phyloP scores from a whole-genome alignment of 2,888 invertebrate genomes.

The Cheilosia soror region DNA sequence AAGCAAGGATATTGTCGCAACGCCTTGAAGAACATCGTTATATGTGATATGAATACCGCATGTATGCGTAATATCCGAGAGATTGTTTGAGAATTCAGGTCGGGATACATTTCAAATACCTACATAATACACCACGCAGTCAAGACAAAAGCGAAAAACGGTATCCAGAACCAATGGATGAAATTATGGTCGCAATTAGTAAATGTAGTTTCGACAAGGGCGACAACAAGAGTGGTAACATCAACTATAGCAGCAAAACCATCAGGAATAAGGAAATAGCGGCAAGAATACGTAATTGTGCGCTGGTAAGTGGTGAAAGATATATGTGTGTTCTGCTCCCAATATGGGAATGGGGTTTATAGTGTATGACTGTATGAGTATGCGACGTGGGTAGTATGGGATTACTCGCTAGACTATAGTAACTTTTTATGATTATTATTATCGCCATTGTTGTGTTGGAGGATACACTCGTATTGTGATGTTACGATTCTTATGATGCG shows the following conservation, averaged over 20 bases:
- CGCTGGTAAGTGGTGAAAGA: slow-evolving; percentile 55
- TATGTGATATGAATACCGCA: slow-evolving; percentile 72
- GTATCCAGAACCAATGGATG: slow-evolving; percentile 70
- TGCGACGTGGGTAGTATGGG: neutral
- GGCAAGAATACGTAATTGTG: slow-evolving; percentile 72
- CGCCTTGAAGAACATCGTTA: slow-evolving; percentile 42
- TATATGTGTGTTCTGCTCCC: neutral
- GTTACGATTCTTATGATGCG: slow-evolving; percentile 54
- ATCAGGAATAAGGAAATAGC: slow-evolving; percentile 57
- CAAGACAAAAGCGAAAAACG: slow-evolving; percentile 15
- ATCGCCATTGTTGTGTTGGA: slow-evolving; percentile 63
- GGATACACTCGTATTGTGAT: slow-evolving; percentile 53
- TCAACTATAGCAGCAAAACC: slow-evolving; percentile 61
- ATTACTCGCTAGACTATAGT: slow-evolving; percentile 63
- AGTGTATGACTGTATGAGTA: neutral
- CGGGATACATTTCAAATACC: slow-evolving; percentile 31
- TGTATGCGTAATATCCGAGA: slow-evolving; percentile 53
- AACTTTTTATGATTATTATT: slow-evolving; percentile 67
- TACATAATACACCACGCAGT: too few relatives aligned
- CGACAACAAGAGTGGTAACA: slow-evolving; percentile 57
- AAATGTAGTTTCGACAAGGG: slow-evolving; percentile 73
- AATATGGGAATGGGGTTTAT: neutral
- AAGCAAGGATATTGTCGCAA: slow-evolving; percentile 37
- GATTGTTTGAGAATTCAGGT: slow-evolving; percentile 70
- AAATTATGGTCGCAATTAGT: slow-evolving; percentile 75